phyloP scores from a whole-genome alignment of 2,888 invertebrate species.

The Pyrrhosoma nymphula region DNA sequence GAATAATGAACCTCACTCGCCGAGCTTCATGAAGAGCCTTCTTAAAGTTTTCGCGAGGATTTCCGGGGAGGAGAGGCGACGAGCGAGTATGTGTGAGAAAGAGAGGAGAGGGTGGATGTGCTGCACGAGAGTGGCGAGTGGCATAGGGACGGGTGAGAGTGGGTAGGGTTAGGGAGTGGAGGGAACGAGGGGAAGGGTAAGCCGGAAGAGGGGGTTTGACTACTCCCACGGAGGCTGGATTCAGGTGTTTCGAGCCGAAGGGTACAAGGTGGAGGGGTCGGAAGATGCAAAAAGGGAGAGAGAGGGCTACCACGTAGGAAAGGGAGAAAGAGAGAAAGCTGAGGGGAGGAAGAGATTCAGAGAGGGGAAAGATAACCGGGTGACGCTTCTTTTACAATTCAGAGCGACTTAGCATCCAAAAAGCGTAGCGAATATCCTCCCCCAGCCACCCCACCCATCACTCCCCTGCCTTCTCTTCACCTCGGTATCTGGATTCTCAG shows the following conservation, averaged over 20 bases:
- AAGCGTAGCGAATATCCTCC: conserved; percentile 57
- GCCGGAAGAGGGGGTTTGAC: neutral
- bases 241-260: neutral
- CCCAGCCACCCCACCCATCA: neutral
- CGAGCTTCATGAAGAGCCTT: conserved; percentile 63
- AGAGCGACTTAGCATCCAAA: conserved; percentile 46
- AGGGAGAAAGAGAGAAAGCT: neutral
- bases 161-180: neutral
- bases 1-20: conserved; percentile 63
- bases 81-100: neutral
- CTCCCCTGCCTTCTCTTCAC: neutral
- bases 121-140: neutral
- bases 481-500: conserved; percentile 47
- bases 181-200: neutral
- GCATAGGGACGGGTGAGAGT: neutral
- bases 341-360: neutral
- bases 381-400: conserved; percentile 63
- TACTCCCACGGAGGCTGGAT: neutral
- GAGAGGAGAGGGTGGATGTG: neutral
- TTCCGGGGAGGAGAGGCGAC: neutral
- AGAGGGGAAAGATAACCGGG: conserved; percentile 51
- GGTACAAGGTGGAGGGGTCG: no score
- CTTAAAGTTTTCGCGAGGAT: conserved; percentile 39
- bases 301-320: neutral
- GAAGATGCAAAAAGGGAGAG: neutral